phyloP scores from a whole-genome alignment of 1,140 invertebrate species.

The Micrasema minimum region DNA sequence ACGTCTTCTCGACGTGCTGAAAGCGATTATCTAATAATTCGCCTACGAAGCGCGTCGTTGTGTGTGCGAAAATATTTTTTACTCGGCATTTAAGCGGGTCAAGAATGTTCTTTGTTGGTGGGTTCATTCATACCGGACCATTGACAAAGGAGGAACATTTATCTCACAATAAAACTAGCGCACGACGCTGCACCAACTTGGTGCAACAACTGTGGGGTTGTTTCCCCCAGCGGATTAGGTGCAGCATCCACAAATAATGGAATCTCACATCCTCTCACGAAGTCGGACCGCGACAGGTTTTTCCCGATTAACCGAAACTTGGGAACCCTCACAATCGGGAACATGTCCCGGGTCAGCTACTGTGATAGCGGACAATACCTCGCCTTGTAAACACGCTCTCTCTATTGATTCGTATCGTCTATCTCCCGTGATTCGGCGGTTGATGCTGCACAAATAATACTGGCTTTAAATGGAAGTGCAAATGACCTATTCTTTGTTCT shows the following conservation, averaged over 20 bases:
- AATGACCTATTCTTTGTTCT: slow-evolving; percentile 17
- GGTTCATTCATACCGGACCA: slow-evolving; percentile 14
- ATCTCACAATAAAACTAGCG: background rate
- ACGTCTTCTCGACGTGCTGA: too few species aligned
- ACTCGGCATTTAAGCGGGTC: slow-evolving; percentile 14
- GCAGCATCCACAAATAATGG: background rate
- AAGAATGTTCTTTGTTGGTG: slow-evolving; percentile 13
- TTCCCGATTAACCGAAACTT: slow-evolving; percentile 29
- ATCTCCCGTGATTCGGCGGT: slow-evolving; percentile 9
- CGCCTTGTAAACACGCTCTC: slow-evolving; percentile 29
- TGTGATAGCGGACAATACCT: slow-evolving; percentile 21
- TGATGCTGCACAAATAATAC: slow-evolving; percentile 25
- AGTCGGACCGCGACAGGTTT: slow-evolving; percentile 31
- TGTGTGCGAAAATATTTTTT: background rate
- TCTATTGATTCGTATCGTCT: slow-evolving; percentile 5
- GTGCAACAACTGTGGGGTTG: slow-evolving; percentile 8
- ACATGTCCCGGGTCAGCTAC: slow-evolving; percentile 28
- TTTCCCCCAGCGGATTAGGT: slow-evolving; percentile 12
- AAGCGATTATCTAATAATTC: background rate
- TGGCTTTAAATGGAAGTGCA: background rate
- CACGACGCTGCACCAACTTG: background rate
- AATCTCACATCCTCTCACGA: slow-evolving; percentile 19
- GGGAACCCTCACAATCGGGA: background rate
- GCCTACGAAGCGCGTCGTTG: background rate
- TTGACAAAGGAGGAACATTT: slow-evolving; percentile 24